Conservation (phyloP, 2,888 invertebrate species). For the Unio delphinus region DNA sequence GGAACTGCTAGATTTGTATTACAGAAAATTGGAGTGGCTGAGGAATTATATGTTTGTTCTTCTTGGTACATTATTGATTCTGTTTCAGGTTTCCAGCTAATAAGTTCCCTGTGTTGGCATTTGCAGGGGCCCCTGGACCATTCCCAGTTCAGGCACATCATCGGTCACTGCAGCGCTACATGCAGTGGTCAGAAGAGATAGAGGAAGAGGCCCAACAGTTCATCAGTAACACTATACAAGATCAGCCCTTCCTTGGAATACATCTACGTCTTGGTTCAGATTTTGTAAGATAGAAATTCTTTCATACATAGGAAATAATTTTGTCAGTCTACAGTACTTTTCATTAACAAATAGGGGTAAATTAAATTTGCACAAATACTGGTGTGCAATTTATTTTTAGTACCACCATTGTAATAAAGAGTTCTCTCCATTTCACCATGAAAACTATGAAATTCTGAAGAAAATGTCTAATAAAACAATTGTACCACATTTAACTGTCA, state of each 20-base stretch:
- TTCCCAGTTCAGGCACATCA: conserved; percentile 64
- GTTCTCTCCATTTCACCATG: no score
- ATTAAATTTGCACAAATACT: no score
- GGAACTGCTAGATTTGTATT: no score
- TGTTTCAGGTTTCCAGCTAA: conserved; percentile 54
- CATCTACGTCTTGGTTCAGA: conserved; percentile 96
- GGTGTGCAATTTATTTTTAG: no score
- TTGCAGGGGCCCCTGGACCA: conserved; percentile 69
- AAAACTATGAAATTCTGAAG: no score
- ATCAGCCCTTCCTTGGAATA: conserved; percentile 83
- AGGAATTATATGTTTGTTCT: neutral
- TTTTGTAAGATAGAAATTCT: conserved; percentile 77
- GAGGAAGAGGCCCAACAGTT: conserved; percentile 53
- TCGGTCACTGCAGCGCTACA: conserved; percentile 60
- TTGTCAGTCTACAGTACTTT: no score
- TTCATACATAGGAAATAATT: no score
- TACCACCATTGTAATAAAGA: no score
- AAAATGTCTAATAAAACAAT: no score
- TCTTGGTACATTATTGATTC: neutral
- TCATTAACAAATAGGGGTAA: no score
- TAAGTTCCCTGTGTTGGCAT: conserved; percentile 67
- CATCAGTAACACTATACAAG: conserved; percentile 54
- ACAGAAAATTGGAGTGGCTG: neutral
- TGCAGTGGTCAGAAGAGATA: conserved; percentile 66
- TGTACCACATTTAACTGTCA: no score